These are phyloP conservation scores for Vollenhovia emeryi DNA, from an alignment of 1,140 invertebrate genomes.

Conservation along the genomic window DNA sequence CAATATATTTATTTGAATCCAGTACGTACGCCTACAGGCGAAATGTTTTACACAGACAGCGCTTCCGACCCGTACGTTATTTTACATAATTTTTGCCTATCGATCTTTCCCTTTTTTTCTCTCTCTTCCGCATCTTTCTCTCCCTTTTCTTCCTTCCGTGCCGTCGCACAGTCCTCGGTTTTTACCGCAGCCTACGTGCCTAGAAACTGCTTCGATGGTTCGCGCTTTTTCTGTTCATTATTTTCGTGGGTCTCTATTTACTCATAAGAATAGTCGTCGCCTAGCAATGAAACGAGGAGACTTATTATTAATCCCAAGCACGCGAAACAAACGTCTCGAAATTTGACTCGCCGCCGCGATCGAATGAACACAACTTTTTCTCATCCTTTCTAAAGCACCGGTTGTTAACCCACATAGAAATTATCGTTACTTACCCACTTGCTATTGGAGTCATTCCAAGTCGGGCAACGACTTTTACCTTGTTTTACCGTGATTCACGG, in stretches of 20 bases:
- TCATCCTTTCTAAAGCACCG: not conserved
- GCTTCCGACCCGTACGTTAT: not conserved
- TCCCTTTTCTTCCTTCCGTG: not conserved
- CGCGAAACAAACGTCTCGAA: constrained; percentile 36
- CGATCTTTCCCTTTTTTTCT: not conserved
- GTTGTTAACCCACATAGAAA: not conserved
- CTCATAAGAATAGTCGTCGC: not conserved
- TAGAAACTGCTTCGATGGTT: not conserved
- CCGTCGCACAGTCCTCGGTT: not conserved
- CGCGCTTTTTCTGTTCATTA: not conserved
- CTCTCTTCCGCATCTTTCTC: not conserved
- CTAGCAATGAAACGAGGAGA: not conserved
- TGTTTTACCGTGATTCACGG: not conserved
- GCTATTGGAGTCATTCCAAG: constrained; percentile 44
- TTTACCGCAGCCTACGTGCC: not conserved
- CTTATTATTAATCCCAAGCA: not conserved
- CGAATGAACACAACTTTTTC: constrained; percentile 24
- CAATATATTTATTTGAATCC: not conserved
- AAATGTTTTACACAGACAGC: not conserved
- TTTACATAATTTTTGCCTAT: not conserved
- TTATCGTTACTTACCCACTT: constrained; percentile 38
- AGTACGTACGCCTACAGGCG: not conserved
- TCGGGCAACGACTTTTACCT: constrained; percentile 30
- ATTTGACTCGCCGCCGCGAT: not conserved
- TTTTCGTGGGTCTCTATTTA: not conserved